These are phyloP conservation scores for Tethya wilhelma DNA, from an alignment of 37 sponge, comb jelly and placozoan species.

Conservation along the genomic window DNA sequence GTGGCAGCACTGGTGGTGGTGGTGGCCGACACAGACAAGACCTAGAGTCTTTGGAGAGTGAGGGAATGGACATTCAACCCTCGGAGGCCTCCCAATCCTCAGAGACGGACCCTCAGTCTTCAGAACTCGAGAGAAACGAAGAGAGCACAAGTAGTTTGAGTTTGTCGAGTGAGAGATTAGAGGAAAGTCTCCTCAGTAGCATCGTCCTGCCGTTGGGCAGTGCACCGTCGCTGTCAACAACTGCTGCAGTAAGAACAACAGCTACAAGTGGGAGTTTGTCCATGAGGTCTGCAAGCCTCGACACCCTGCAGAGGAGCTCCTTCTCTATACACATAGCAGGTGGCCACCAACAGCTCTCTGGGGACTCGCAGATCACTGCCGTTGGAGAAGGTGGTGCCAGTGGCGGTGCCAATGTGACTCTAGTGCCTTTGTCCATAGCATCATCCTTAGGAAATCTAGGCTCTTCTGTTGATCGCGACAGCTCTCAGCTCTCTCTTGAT, in stretches of 20 bases:
- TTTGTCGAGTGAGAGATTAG: slow-evolving; percentile 39
- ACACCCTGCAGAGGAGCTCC: too few species aligned
- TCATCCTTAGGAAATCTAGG: background rate
- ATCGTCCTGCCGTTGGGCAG: background rate
- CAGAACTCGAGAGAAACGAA: slow-evolving; percentile 22
- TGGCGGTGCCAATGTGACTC: background rate
- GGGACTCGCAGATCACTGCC: too few species aligned
- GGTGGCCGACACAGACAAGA: too few species aligned
- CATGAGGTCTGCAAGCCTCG: background rate
- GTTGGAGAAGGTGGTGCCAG: background rate
- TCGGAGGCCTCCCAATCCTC: slow-evolving; percentile 10
- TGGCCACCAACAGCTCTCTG: too few species aligned
- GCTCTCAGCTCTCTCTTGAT: slow-evolving; percentile 32
- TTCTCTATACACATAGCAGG: background rate
- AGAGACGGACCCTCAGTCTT: slow-evolving; percentile 6
- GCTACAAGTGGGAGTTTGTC: background rate
- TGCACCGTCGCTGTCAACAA: background rate
- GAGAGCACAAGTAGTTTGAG: slow-evolving; percentile 28
- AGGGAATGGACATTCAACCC: slow-evolving; percentile 19
- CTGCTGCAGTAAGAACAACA: background rate
- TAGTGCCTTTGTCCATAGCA: background rate
- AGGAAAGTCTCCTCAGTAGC: slow-evolving; percentile 3
- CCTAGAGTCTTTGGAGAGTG: background rate
- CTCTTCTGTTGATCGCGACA: background rate
- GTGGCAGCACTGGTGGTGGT: too few species aligned